Conservation (phyloP, 2,888 invertebrate species). For the Leptura quadrifasciata region DNA sequence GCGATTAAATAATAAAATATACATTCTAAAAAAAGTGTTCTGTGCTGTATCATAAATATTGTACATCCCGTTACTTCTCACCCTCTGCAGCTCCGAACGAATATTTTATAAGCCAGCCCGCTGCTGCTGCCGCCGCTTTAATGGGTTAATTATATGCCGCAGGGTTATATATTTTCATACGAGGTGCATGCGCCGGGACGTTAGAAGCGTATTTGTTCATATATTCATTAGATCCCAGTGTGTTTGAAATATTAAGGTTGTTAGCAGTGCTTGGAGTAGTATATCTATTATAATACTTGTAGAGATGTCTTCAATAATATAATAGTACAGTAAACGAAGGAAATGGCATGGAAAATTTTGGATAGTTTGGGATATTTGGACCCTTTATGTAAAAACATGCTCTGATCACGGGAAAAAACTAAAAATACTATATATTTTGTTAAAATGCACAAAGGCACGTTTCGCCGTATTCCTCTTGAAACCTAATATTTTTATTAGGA, state of each 20-base stretch:
- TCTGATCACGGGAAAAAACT: no score
- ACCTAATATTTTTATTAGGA: no score
- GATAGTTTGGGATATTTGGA: no score
- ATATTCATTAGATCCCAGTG: slow-evolving; percentile 1
- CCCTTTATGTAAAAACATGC: no score
- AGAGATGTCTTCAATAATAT: background rate
- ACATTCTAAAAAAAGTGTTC: background rate
- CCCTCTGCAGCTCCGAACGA: background rate
- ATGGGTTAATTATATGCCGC: slow-evolving; percentile 7
- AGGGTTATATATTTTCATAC: background rate
- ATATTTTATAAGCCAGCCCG: background rate
- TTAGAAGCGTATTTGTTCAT: background rate
- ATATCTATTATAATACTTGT: background rate
- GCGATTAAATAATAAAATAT: background rate
- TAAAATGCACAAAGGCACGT: no score
- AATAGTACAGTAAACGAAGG: no score
- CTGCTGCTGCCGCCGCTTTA: background rate
- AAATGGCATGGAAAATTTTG: no score
- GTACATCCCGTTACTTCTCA: background rate
- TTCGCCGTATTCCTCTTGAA: no score
- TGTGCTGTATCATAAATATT: background rate
- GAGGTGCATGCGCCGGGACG: background rate
- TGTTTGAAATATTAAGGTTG: slow-evolving; percentile 2
- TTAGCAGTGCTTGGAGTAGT: background rate
- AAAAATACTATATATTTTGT: no score